Percentiles rank a stretch among this genome's conserved stretches.
phyloP scores from a whole-genome alignment of 2,113 vertebrate species.

The Boleophthalmus pectinirostris region DNA sequence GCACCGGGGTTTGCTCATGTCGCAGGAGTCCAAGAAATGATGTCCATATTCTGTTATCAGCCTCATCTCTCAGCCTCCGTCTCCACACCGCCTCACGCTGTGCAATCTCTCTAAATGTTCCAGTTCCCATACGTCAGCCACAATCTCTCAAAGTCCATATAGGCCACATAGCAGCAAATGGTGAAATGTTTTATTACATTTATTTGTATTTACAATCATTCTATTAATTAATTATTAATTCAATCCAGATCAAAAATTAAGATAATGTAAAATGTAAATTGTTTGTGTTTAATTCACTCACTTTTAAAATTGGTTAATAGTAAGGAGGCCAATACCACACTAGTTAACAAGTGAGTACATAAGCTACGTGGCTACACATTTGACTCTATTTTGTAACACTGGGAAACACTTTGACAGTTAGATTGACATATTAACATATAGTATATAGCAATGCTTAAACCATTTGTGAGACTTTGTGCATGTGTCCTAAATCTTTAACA shows the following conservation, averaged over 20 bases:
- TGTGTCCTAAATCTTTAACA: no score
- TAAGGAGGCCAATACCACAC: no score
- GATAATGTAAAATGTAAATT: no score
- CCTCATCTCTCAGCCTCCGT: constrained; percentile 36
- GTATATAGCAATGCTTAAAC: no score
- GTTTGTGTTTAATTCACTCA: no score
- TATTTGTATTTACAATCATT: not conserved
- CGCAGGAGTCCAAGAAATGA: constrained; percentile 39
- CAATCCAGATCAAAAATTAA: no score
- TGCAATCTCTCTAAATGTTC: constrained; percentile 26
- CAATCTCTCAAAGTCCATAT: not conserved
- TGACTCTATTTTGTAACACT: no score
- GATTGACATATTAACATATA: not conserved
- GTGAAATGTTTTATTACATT: not conserved
- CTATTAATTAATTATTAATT: not conserved
- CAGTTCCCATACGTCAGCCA: not conserved
- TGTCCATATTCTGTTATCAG: constrained; percentile 31
- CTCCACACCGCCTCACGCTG: constrained; percentile 20
- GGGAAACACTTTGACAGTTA: not conserved
- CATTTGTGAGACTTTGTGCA: no score
- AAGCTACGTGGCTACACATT: no score
- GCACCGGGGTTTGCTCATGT: constrained; percentile 13
- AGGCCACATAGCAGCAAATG: not conserved
- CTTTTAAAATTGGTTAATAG: no score
- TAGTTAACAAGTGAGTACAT: no score